Percentiles rank a stretch among this genome's conserved stretches.
Evolutionary conservation across 2,888 invertebrate genomes (phyloP).

Genomic region (Agrotis segetum): DNA sequence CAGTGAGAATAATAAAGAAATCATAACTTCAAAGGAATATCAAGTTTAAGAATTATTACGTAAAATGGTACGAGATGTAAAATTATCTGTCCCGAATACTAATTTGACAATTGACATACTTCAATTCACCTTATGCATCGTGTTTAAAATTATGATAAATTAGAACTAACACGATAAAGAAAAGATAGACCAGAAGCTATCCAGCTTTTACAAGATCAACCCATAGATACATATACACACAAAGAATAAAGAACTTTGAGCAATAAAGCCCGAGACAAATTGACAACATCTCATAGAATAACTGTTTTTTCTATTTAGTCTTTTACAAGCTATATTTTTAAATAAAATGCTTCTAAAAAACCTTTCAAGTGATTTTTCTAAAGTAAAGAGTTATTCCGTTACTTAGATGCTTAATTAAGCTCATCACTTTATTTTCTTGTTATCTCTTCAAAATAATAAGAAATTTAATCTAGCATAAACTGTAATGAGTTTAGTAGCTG

Average conservation of each 20-base stretch:
- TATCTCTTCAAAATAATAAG: neutral
- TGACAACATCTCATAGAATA: conserved; percentile 19
- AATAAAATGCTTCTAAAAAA: conserved; percentile 4
- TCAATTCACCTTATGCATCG: too few relatives aligned
- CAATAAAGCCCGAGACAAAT: conserved; percentile 16
- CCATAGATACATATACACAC: neutral
- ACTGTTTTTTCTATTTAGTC: conserved; percentile 23
- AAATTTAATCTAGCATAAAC: neutral
- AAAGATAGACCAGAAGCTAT: neutral
- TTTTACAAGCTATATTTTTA: conserved; percentile 13
- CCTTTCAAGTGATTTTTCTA: neutral
- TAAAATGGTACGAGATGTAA: too few relatives aligned
- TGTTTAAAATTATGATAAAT: too few relatives aligned
- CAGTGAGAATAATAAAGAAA: too few relatives aligned
- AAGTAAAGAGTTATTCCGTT: neutral
- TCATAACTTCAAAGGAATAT: too few relatives aligned
- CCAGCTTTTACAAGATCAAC: neutral
- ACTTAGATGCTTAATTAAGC: neutral
- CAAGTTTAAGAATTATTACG: too few relatives aligned
- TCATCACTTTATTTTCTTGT: neutral
- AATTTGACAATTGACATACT: too few relatives aligned
- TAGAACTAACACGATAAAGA: too few relatives aligned
- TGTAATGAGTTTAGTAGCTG: neutral
- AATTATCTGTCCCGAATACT: too few relatives aligned
- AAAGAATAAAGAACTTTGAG: neutral